Conservation (phyloP, 1,140 invertebrate genomes). For the Drosophila sp. region DNA sequence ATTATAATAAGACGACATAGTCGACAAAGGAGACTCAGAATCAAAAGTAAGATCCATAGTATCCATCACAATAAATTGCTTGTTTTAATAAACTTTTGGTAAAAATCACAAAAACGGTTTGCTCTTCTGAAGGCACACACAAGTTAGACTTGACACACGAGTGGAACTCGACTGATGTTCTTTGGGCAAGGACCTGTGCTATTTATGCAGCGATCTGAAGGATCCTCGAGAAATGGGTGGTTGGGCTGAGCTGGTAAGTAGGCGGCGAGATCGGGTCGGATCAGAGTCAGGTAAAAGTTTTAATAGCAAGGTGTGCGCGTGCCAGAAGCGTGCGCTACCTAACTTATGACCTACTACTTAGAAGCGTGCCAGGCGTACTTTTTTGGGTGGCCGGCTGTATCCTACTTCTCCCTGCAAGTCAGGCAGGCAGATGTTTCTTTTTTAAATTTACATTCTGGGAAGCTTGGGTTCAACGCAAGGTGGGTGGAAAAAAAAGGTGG, state of each 20-base stretch:
- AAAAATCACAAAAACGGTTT: slow-evolving; percentile 36
- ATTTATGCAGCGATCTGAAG: slow-evolving; percentile 56
- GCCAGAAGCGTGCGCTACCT: slow-evolving; percentile 72
- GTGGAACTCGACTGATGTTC: slow-evolving; percentile 69
- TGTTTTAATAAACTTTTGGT: slow-evolving; percentile 6
- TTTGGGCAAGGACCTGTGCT: slow-evolving; percentile 20
- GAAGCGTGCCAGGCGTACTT: slow-evolving; percentile 73
- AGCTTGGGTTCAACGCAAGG: slow-evolving; percentile 41
- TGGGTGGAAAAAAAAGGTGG: slow-evolving; percentile 66
- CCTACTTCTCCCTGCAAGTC: slow-evolving; percentile 25
- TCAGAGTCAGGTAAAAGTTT: slow-evolving; percentile 10
- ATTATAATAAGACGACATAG: slow-evolving; percentile 67
- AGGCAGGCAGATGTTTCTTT: slow-evolving; percentile 66
- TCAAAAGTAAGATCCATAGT: slow-evolving; percentile 62
- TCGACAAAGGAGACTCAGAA: slow-evolving; percentile 59
- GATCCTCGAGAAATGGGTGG: slow-evolving; percentile 7
- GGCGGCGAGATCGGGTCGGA: neutral
- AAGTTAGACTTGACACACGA: slow-evolving; percentile 76
- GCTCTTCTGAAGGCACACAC: slow-evolving; percentile 44
- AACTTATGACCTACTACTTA: slow-evolving; percentile 39
- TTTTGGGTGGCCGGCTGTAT: slow-evolving; percentile 56
- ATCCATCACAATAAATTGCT: slow-evolving; percentile 58
- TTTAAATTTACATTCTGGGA: slow-evolving; percentile 52
- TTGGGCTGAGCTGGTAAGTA: slow-evolving; percentile 12
- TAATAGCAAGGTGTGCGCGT: slow-evolving; percentile 57